Evolutionary conservation across 2,113 vertebrate species (phyloP), one percentile per base, ranked within the genome.

Genomic region (Oostethus manadensis): DNA sequence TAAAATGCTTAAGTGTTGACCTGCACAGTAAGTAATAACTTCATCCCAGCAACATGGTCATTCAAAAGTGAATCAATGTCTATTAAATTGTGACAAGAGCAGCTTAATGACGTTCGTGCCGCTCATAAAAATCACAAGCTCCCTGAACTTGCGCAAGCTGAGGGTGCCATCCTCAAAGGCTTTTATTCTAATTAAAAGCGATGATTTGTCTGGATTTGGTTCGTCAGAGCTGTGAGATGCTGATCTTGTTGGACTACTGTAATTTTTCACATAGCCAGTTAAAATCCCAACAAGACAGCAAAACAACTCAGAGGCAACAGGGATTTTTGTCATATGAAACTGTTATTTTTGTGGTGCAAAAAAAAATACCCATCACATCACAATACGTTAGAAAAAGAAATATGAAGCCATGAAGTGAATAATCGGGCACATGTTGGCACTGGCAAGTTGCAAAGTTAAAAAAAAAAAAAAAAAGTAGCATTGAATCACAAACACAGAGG

Each of bases 131-230:
- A 80, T 81, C 84, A 68, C 43, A 54, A 26, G 61, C 60, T 23
- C 26, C 64, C 71, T 70, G 51, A 80, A n/a, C 61, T 70, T 60
- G 44, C 44, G 60, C 60, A 70, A 68, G 71, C 69, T 56, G 74
- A 80, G 74, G 76, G 57, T 59, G 76, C 73, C 70, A 88, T 86
- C 81, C 68, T 87, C 69, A 33, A 85, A 74, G 84, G 89, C 88
- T 93, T 92, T 93, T 88, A 92, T 91, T 90, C 88, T 92, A 92
- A 94, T 94, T 93, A 92, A 92, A 93, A 88, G 77, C 87, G 90
- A 91, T 81, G 79, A 91, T 91, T 92, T 88, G 82, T 84, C 73
- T 86, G 74, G 83, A 89, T 85, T 87, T 67, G 90, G 85, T 91
- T 88, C 83, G 73, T 65, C 74, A 87, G 79, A 75, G 71, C 68